phyloP scores from a whole-genome alignment of 2,113 vertebrate genomes.

The Chiloscyllium plagiosum region DNA sequence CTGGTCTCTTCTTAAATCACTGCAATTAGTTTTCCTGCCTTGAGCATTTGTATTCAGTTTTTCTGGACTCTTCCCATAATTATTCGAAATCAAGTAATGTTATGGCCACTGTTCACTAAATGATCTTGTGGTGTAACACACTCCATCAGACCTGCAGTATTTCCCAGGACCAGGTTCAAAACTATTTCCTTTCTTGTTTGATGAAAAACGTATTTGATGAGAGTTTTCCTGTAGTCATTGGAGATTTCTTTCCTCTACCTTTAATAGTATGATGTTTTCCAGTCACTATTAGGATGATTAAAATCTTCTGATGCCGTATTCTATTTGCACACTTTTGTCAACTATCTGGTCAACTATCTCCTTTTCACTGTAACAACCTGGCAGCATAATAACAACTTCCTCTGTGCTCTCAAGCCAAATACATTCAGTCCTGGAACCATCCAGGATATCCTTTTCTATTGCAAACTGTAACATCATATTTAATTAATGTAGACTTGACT shows the following conservation, averaged over 20 bases:
- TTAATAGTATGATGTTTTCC: no score
- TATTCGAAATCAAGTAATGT: neutral
- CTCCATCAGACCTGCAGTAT: neutral
- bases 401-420: neutral
- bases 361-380: neutral
- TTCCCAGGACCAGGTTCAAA: neutral
- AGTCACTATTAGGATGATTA: no score
- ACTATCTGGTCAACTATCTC: neutral
- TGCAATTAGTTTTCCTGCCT: neutral
- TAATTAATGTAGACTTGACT: neutral
- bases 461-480: neutral
- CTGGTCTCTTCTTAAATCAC: neutral
- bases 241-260: no score
- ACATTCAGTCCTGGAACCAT: neutral
- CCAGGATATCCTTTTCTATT: neutral
- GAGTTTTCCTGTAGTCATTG: no score
- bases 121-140: neutral
- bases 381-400: neutral
- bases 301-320: no score
- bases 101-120: neutral
- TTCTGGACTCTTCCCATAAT: neutral
- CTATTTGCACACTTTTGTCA: neutral
- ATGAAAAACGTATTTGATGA: conserved; percentile 24
- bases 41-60: neutral
- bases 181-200: neutral